Base-by-base conservation (phyloP, 2,888 invertebrate genomes). In the Diarsia brunnea region DNA sequence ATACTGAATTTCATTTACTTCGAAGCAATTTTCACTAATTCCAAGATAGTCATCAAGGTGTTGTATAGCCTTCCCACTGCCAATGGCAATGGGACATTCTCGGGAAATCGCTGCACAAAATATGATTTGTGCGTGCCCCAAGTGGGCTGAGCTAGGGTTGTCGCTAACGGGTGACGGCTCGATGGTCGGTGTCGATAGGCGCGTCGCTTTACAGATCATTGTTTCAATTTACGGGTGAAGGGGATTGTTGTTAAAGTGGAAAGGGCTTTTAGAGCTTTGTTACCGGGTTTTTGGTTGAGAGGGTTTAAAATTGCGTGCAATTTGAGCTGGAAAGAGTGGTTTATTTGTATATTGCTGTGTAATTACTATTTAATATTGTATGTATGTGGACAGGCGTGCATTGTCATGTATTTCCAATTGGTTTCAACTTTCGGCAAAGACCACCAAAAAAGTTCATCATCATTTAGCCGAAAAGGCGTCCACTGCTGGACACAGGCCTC, bases 41-140 rank as follows among this genome's bases (percentile, higher is more conserved):
- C 1, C 64, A 11, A 16, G 21, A 14, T 24, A 49, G 14, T 65
- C 1, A 4, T 61, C 47, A 61, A 27, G 64, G 65, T 61, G 7
- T 19, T 14, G 14, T 31, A 16, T 4, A 16, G 16, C 49, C 58
- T 53, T 47, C 31, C 38, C 38, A 10, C 19, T 69, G 58, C 43
- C 66, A 55, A 24, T 79, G 79, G 51, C 69, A 69, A 75, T 75
- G 55, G 27, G 58, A 67, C 55, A 21, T 60, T 72, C 78, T 27
- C 12, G 78, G 61, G 78, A 55, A 73, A 43, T 55, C 47, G 66
- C 73, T 63, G 70, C 64, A 68, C 55, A 61, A 70, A 79, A 80
- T 80, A 76, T 80, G 80, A 80, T 79, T 79, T 47, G 80, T 75
- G 79, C 75, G 79, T 79, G 75, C 21, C 16, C 45, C 31, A 10